Evolutionary conservation across 1,140 invertebrate genomes (phyloP), one percentile per base, ranked within the genome.

Genomic region (Arion vulgaris): DNA sequence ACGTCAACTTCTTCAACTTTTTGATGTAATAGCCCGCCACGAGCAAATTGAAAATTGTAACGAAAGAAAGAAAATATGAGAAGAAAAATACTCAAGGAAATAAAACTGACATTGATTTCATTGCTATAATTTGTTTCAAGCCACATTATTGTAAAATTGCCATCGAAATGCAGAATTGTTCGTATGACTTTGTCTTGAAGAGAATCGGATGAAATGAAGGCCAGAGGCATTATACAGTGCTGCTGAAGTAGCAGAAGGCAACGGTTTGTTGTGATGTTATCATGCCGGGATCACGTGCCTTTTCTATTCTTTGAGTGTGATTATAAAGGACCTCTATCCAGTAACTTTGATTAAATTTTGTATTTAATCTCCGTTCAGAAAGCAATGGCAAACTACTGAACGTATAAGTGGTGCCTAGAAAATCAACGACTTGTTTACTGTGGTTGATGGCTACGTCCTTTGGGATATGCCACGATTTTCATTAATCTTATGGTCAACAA

Each of bases 121-220:
- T 41, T 51, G 73, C 73, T 28, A 49, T 75, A 51, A 75, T 75
- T 75, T 45, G 41, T 75, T 75, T 75, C 45, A 75, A 75, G 73
- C 73, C 73, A 75, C 73, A 75, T 75, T 75, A 75, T 53, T 75
- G 51, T 75, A 45, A 51, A 49, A 75, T 75, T 75, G 73, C 73
- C 41, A 45, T 51, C 41, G 73, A 75, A 49, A 49, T 75, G 73
- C 73, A 34, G n/a, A 75, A 45, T 75, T 51, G 51, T 28, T 51
- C 26, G 32, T 51, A 28, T 51, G 73, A 49, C 45, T 75, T 75
- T 75, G 28, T 36, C 45, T 39, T 28, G 36, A 75, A 23, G 26
- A 34, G 45, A 75, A 75, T 28, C n/a, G 45, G 73, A 9, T 51
- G 23, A 80, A 41, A 82, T 75, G 38, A 45, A 38, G 34, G 53